Percentiles rank a stretch among this genome's conserved stretches.
These are phyloP conservation scores for Ctenosaura bakeri DNA, from an alignment of 2,797 vertebrate species.

Conservation along the genomic window DNA sequence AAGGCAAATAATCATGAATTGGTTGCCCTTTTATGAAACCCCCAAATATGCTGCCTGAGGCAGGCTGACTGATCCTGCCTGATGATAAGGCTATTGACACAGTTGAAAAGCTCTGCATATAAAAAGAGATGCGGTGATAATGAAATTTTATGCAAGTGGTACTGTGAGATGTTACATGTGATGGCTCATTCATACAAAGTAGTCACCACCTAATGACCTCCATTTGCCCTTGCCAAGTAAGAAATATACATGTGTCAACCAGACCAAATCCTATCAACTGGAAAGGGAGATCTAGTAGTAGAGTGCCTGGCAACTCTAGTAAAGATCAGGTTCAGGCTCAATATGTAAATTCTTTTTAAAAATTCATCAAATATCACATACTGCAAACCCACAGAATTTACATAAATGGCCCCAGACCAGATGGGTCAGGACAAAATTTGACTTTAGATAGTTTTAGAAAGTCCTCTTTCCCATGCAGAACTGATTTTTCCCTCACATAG, in stretches of 20 bases:
- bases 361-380: background rate
- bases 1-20: background rate
- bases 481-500: conserved; percentile 12
- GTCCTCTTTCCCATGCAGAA: conserved; percentile 24
- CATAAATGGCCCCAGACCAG: conserved; percentile 15
- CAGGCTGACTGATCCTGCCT: background rate
- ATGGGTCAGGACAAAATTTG: conserved; percentile 19
- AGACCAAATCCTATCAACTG: background rate
- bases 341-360: background rate
- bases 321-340: background rate
- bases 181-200: background rate
- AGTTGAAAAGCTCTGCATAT: background rate
- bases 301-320: background rate
- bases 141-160: background rate
- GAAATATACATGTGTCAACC: background rate
- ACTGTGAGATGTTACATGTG: background rate
- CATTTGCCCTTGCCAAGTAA: background rate
- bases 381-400: conserved; percentile 15
- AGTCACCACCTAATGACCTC: background rate
- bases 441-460: conserved; percentile 36
- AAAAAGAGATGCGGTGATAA: background rate
- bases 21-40: background rate
- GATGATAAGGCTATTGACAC: background rate
- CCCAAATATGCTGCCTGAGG: background rate
- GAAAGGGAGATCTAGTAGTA: background rate